Conservation (phyloP, 2,113 vertebrate genomes). For the Penelope pileata region DNA sequence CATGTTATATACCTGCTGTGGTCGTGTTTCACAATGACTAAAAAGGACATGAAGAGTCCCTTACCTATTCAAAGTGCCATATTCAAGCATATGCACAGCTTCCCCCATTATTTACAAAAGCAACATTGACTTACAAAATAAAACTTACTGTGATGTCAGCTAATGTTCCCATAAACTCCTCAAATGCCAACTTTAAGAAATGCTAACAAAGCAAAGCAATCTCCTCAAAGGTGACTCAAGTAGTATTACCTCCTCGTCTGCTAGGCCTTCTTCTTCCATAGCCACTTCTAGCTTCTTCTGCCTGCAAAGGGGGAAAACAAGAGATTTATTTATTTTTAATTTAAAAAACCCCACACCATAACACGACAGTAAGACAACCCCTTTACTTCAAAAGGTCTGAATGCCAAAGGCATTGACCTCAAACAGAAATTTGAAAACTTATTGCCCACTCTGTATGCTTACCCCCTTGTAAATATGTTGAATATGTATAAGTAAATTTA, state of each 20-base stretch:
- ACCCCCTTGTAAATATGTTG: neutral
- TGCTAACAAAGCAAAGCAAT: neutral
- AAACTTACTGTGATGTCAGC: neutral
- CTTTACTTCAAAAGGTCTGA: neutral
- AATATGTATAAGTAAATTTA: neutral
- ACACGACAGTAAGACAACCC: neutral
- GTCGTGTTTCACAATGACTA: neutral
- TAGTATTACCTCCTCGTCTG: conserved; percentile 90
- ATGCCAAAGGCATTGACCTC: neutral
- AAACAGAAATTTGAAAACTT: neutral
- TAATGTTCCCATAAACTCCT: neutral
- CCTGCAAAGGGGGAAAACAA: conserved; percentile 73
- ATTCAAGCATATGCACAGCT: neutral
- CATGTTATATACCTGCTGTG: neutral
- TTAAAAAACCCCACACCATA: neutral
- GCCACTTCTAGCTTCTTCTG: conserved; percentile 97
- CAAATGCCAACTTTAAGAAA: neutral
- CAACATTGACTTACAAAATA: neutral
- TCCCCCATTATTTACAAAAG: neutral
- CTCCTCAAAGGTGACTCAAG: neutral
- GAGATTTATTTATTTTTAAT: neutral
- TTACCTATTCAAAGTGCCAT: neutral
- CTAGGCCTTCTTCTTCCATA: conserved; percentile 96
- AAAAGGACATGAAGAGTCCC: neutral
- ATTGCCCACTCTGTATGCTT: neutral